Evolutionary conservation across 2,113 vertebrate species (phyloP).

Genomic region (Prionailurus viverrinus): DNA sequence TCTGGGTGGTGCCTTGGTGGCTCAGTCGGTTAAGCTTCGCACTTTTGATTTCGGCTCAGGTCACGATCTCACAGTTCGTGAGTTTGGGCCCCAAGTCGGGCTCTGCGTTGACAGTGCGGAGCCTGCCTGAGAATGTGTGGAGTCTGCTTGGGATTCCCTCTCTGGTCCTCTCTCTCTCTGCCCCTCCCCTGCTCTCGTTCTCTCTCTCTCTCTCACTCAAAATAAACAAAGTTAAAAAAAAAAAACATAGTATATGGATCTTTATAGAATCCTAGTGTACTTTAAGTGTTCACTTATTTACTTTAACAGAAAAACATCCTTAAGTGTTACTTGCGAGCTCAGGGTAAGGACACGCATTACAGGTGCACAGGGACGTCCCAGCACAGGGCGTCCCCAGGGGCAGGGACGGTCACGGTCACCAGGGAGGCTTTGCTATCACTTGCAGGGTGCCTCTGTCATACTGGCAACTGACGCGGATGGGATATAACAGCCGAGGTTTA

Average conservation of each 20-base stretch:
- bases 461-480: neutral
- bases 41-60: too few species aligned
- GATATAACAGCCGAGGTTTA: neutral
- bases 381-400: rapidly evolving
- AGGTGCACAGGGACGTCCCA: neutral
- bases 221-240: too few species aligned
- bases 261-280: neutral
- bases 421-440: neutral
- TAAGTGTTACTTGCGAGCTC: neutral
- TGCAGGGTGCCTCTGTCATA: rapidly evolving
- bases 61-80: too few species aligned
- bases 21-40: too few species aligned
- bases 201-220: too few species aligned
- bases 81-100: too few species aligned
- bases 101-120: too few species aligned
- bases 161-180: too few species aligned
- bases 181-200: too few species aligned
- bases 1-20: too few species aligned
- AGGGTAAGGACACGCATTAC: neutral
- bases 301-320: neutral
- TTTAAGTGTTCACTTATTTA: neutral
- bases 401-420: neutral
- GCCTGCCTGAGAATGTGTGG: too few species aligned
- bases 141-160: too few species aligned
- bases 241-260: neutral